Evolutionary conservation across 2,888 invertebrate genomes (phyloP), one percentile per base, ranked within the genome.

Genomic region (Cryptus viduatorius): DNA sequence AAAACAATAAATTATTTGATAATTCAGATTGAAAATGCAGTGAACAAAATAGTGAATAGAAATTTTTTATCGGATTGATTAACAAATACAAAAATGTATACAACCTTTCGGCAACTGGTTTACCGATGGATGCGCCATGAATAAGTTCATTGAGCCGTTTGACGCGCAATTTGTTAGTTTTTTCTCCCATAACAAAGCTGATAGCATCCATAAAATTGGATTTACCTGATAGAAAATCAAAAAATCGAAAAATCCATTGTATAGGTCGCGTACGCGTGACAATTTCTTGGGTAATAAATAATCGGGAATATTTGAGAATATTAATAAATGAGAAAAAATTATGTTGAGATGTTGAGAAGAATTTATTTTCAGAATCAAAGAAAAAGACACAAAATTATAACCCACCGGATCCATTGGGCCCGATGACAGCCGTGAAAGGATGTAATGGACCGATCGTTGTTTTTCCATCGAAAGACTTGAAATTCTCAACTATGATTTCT

Each of bases 191-290:
- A 79, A 99, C 99, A 95, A 99, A 99, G 95, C 99, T 99, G 87
- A 99, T 99, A 75, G 99, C 99, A 92, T 99, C 99, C 99, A 99
- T 99, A 93, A 99, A 98, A 94, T 99, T 99, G 0, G 99, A 99
- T 95, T 99, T 99, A 3, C 99, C 99, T 98, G 91, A 29, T 94
- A 94, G 24, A 31, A 46, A 79, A 42, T 72, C 19, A 12, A 56
- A 56, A 7, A 19, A 19, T 53, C 19, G 10, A n/a, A 4, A 16
- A 16, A 3, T 24, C 50, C 7, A 50, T 50, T 50, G 24, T 1
- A 24, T 2, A 24, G 1, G 24, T 24, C 24, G 24, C 24, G 24
- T 24, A 24, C 24, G 24, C 24, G 24, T 24, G 1, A 3, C 1
- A 37, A 37, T 37, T 37, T 37, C 8, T 37, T 1, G 5, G 37